Conservation (phyloP, 2,797 vertebrate species). For the Pseudomugil tenellus region DNA sequence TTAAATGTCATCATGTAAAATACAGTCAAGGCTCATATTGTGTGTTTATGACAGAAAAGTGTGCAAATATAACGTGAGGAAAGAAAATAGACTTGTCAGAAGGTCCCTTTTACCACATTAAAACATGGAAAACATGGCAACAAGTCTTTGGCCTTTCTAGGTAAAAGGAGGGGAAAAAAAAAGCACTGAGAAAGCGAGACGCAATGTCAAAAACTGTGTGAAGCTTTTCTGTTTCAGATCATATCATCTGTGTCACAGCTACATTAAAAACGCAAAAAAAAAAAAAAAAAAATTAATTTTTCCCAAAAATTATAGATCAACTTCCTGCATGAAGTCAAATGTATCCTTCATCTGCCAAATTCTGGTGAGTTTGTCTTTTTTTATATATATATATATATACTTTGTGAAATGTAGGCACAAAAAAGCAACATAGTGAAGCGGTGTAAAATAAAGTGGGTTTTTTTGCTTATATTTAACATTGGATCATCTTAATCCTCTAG, state of each 20-base stretch:
- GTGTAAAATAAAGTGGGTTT: neutral
- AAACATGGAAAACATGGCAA: neutral
- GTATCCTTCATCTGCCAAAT: neutral
- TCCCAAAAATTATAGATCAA: neutral
- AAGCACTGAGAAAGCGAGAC: neutral
- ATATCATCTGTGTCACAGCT: neutral
- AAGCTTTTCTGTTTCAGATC: neutral
- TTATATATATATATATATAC: too few species aligned
- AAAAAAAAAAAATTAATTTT: too few species aligned
- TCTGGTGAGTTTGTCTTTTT: too few species aligned
- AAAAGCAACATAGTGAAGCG: neutral
- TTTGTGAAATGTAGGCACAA: neutral
- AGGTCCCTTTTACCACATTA: neutral
- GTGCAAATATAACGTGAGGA: neutral
- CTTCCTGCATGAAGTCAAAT: neutral
- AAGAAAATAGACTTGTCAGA: neutral
- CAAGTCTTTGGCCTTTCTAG: conserved; percentile 1
- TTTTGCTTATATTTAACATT: neutral
- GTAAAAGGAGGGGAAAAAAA: neutral
- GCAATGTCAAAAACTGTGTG: neutral
- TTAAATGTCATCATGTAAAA: neutral
- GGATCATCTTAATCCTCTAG: too few species aligned
- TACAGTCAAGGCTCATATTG: neutral
- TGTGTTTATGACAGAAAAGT: neutral
- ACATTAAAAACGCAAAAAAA: neutral